Conservation (phyloP, 2,888 invertebrate species). For the Sesia bembeciformis region DNA sequence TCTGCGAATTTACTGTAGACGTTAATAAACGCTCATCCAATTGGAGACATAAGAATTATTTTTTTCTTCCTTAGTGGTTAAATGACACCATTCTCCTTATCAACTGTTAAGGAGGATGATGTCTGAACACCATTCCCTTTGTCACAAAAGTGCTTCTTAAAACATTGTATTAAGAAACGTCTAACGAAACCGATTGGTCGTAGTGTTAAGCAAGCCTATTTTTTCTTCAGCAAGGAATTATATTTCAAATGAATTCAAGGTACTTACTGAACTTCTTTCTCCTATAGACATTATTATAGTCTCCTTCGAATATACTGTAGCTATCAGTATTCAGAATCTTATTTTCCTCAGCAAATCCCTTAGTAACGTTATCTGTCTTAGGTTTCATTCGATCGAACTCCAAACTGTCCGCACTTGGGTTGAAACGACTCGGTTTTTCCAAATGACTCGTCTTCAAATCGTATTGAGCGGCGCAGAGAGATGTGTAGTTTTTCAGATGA, state of each 20-base stretch:
- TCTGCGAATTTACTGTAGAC: too few relatives aligned
- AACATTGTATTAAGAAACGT: too few relatives aligned
- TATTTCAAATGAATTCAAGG: neutral
- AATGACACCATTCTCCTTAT: too few relatives aligned
- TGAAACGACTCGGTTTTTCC: constrained; percentile 13
- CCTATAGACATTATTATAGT: constrained; percentile 39
- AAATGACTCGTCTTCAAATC: constrained; percentile 35
- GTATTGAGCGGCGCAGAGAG: constrained; percentile 55
- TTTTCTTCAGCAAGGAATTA: neutral
- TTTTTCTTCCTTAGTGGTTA: too few relatives aligned
- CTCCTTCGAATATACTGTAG: constrained; percentile 26
- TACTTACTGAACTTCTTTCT: constrained; percentile 57
- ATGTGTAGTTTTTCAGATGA: constrained; percentile 52
- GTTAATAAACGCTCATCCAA: too few relatives aligned
- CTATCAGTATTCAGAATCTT: neutral
- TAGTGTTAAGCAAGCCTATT: too few relatives aligned
- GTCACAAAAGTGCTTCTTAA: too few relatives aligned
- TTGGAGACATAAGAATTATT: too few relatives aligned
- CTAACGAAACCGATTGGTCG: too few relatives aligned
- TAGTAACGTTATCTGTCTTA: neutral
- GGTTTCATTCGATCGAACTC: constrained; percentile 11
- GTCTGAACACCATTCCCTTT: too few relatives aligned
- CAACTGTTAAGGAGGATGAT: too few relatives aligned
- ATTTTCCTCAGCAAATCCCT: neutral
- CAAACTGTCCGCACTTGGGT: neutral